These are phyloP conservation scores for Sula dactylatra DNA, from an alignment of 2,113 vertebrate species.

Conservation along the genomic window DNA sequence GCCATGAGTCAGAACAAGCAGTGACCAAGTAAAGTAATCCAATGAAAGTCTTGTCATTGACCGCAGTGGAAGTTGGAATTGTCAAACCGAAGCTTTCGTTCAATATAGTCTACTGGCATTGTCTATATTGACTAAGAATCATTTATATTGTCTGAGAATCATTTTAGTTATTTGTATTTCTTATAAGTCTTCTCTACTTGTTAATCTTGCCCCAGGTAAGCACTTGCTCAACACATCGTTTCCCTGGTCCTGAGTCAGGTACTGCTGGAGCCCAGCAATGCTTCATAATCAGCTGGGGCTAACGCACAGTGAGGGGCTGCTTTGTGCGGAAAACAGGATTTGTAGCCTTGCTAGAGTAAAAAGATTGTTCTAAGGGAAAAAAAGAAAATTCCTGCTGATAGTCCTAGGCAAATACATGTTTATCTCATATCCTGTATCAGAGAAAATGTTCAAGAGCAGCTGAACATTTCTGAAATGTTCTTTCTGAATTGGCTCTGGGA, in stretches of 20 bases:
- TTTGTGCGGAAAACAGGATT: neutral
- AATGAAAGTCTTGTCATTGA: neutral
- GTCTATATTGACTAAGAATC: neutral
- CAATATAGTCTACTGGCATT: no score
- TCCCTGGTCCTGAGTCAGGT: neutral
- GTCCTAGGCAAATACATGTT: neutral
- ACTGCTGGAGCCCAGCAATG: neutral
- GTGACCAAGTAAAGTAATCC: neutral
- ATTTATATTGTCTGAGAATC: neutral
- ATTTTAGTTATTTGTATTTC: neutral
- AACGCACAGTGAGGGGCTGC: neutral
- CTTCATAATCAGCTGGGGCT: neutral
- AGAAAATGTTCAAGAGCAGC: neutral
- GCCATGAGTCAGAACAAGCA: neutral
- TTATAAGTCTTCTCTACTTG: no score
- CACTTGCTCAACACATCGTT: fast-evolving
- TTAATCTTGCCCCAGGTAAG: neutral
- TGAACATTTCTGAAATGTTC: no score
- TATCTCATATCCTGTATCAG: neutral
- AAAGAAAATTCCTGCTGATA: neutral
- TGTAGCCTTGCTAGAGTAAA: neutral
- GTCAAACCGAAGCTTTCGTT: neutral
- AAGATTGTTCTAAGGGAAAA: neutral
- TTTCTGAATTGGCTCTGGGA: neutral
- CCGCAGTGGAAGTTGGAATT: neutral